phyloP scores from a whole-genome alignment of 2,888 invertebrate species.

The Dexiosoma caninum region DNA sequence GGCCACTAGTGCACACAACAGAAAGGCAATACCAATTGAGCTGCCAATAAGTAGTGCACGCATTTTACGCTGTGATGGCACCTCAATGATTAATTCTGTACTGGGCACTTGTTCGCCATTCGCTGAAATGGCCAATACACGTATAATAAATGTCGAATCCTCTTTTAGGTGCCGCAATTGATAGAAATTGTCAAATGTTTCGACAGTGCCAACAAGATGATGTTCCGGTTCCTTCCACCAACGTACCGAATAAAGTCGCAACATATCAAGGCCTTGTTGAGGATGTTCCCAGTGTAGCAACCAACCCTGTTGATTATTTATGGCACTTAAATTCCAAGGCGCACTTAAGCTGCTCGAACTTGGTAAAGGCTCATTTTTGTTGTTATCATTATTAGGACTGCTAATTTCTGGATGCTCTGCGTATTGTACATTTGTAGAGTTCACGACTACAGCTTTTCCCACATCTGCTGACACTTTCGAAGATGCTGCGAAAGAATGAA shows the following conservation, averaged over 20 bases:
- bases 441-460: slow-evolving; percentile 73
- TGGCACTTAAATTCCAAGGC: slow-evolving; percentile 84
- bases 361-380: slow-evolving; percentile 21
- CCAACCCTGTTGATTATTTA: slow-evolving; percentile 85
- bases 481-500: slow-evolving; percentile 49
- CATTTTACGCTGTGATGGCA: slow-evolving; percentile 85
- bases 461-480: slow-evolving; percentile 65
- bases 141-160: slow-evolving; percentile 85
- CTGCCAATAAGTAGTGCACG: slow-evolving; percentile 85
- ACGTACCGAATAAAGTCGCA: slow-evolving; percentile 83
- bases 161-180: slow-evolving; percentile 85
- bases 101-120: slow-evolving; percentile 82
- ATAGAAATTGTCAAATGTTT: slow-evolving; percentile 84
- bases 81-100: slow-evolving; percentile 82
- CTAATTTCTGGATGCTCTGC: slow-evolving; percentile 23
- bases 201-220: slow-evolving; percentile 82
- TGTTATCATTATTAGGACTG: slow-evolving; percentile 11
- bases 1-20: slow-evolving; percentile 82
- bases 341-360: slow-evolving; percentile 71
- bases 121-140: slow-evolving; percentile 83
- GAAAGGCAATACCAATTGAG: slow-evolving; percentile 83
- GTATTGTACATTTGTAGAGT: slow-evolving; percentile 76
- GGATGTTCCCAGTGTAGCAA: slow-evolving; percentile 87
- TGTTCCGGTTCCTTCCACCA: slow-evolving; percentile 84
- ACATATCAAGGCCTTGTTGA: slow-evolving; percentile 79